Evolutionary conservation across 2,797 vertebrate genomes (phyloP).

Genomic region (Poeciliopsis turneri): DNA sequence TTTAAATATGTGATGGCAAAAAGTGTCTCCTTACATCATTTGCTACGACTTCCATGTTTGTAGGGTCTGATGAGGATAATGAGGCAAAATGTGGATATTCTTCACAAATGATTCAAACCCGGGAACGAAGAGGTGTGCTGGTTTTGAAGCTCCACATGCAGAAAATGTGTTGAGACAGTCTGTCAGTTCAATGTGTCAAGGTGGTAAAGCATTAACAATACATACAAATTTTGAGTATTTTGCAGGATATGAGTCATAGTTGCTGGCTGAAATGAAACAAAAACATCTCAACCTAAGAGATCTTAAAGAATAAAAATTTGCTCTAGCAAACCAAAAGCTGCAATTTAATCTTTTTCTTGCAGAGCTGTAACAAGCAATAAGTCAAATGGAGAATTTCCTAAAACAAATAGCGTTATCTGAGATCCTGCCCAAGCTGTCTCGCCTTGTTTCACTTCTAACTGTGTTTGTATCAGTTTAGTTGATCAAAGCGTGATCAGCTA

Average conservation of each 20-base stretch:
- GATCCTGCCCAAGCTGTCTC: background rate
- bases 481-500: constrained; percentile 18
- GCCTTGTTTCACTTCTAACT: background rate
- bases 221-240: background rate
- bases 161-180: background rate
- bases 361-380: background rate
- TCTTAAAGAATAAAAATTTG: background rate
- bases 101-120: constrained; percentile 36
- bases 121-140: constrained; percentile 6
- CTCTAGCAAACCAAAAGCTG: background rate
- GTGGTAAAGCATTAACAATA: background rate
- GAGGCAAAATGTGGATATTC: constrained; percentile 18
- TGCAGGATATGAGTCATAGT: background rate
- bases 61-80: constrained; percentile 17
- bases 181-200: background rate
- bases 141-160: background rate
- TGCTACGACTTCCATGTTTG: constrained; percentile 1
- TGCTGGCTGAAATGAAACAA: background rate
- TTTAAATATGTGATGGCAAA: constrained; percentile 4
- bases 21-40: background rate
- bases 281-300: background rate
- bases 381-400: background rate
- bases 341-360: background rate
- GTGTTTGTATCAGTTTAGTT: background rate
- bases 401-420: background rate